Evolutionary conservation across 2,797 vertebrate genomes (phyloP).

Genomic region (Cygnus olor): DNA sequence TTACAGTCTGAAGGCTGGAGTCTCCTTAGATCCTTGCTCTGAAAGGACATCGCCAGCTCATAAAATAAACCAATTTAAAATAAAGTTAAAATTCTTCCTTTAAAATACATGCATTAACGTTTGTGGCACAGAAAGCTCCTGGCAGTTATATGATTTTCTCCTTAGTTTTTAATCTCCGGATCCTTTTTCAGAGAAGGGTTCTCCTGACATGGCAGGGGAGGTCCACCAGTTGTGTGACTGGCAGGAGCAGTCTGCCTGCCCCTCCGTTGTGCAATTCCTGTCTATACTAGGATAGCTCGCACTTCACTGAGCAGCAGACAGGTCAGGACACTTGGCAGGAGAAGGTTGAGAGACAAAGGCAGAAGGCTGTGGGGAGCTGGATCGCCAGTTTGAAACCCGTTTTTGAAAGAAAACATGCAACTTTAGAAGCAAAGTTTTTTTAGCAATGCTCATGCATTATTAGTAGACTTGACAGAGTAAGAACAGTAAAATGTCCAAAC

Average conservation of each 20-base stretch:
- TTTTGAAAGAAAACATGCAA: neutral
- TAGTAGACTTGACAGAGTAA: conserved; percentile 66
- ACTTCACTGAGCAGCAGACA: conserved; percentile 81
- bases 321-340: conserved; percentile 78
- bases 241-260: conserved; percentile 88
- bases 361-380: conserved; percentile 71
- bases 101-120: rapidly evolving
- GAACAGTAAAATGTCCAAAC: conserved; percentile 88
- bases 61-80: neutral
- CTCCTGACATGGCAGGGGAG: conserved; percentile 76
- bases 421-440: neutral
- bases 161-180: neutral
- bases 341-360: conserved; percentile 77
- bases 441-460: conserved; percentile 71
- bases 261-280: conserved; percentile 90
- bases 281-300: conserved; percentile 86
- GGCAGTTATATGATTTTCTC: neutral
- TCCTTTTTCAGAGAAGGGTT: conserved; percentile 48
- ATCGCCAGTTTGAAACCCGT: conserved; percentile 12
- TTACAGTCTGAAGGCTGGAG: neutral
- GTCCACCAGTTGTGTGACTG: conserved; percentile 87
- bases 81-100: neutral
- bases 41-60: neutral
- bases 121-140: conserved; percentile 8
- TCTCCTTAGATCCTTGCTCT: neutral